A percentile compares a stretch with the other conserved stretches of the same genome.
These are phyloP conservation scores for Pangasius larnaudii DNA, from an alignment of 2,797 vertebrate genomes.

Conservation along the genomic window DNA sequence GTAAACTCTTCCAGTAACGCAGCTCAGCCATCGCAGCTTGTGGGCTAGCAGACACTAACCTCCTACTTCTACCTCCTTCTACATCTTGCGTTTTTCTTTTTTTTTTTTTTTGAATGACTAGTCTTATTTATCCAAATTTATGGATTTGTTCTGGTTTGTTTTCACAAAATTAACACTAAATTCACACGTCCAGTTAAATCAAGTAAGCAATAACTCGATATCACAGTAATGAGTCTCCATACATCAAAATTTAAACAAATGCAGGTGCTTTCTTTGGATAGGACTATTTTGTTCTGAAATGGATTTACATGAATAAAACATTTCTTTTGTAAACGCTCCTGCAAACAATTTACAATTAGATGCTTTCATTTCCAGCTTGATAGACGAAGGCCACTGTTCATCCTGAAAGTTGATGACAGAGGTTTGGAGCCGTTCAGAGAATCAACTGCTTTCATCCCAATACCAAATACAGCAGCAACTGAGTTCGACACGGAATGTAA, in stretches of 20 bases:
- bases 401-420: background rate
- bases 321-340: background rate
- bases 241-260: background rate
- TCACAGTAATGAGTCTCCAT: background rate
- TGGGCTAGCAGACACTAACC: background rate
- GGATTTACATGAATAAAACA: background rate
- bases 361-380: background rate
- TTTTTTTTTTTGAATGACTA: background rate
- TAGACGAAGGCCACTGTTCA: background rate
- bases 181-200: background rate
- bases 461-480: background rate
- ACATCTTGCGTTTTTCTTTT: background rate
- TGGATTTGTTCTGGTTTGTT: background rate
- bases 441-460: background rate
- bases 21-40: background rate
- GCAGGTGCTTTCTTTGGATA: background rate
- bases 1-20: background rate
- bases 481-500: background rate
- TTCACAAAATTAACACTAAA: background rate
- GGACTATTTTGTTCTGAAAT: background rate
- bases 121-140: background rate
- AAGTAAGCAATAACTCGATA: background rate
- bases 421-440: background rate
- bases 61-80: background rate
- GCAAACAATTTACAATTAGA: background rate